Base-by-base conservation (phyloP, 2,113 vertebrate species). In the Festucalex cinctus region DNA sequence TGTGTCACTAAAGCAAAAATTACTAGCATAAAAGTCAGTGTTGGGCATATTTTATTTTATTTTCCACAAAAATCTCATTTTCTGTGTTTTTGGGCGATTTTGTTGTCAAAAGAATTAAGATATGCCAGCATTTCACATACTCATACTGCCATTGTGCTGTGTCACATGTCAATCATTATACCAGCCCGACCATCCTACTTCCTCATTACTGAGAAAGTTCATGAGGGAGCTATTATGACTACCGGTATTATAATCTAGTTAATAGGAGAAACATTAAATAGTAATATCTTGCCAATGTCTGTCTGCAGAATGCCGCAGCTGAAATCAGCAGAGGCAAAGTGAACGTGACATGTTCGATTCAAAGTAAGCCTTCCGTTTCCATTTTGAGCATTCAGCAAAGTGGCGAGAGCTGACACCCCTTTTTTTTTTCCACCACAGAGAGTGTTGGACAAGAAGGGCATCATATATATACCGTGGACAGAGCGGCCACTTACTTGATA, bases 381-480 rank as follows among this genome's bases (percentile, higher is more conserved):
- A 26, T 66, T 68, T 73, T 1, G 3, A 20, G 14, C 28, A 53
- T 53, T 13, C 32, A 22, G 2, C 39, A 7, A 44, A 3, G 8
- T 65, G 0, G 12, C 5, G 7, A n/a, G 28, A 17, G 22, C 53
- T 74, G 4, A 83, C 20, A 3, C 2, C n/a, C 46, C 68, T 4
- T 1, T 14, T 46, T 46, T 46, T 51, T 37, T 63, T 12, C 26
- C 62, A n/a, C 20, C n/a, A 2, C 5, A 89, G 87, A 28, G 41
- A 59, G 3, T 0, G 0, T 39, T 12, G 17, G 12, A 7, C 0
- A 1, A 3, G 22, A 10, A 19, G 17, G 0, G 1, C 66, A 82
- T 3, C 35, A 76, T 16, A 66, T 88, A 65, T 80, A 83, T 63
- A 80, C 65, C 2, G 70, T 9, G 0, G 2, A 65, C 0, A 73